Percentiles rank a stretch among this genome's conserved stretches.
Evolutionary conservation across 2,113 vertebrate genomes (phyloP).

Genomic region (Acanthochromis polyacanthus): DNA sequence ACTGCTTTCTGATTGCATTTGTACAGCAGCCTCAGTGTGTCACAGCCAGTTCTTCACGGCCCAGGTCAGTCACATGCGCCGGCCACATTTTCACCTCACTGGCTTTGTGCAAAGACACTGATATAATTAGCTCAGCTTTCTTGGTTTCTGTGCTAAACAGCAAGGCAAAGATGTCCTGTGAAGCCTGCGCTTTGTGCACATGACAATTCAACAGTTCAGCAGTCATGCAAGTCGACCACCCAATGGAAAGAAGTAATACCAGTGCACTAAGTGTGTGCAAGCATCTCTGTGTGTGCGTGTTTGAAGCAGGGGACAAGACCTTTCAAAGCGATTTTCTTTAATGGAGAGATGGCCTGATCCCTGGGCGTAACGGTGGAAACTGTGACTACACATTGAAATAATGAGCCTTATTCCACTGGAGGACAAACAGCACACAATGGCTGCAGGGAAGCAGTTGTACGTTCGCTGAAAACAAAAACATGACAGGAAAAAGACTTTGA

Average conservation of each 20-base stretch:
- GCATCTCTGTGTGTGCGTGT: slow-evolving; percentile 19
- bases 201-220: slow-evolving; percentile 34
- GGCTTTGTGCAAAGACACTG: slow-evolving; percentile 10
- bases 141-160: slow-evolving; percentile 3
- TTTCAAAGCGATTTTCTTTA: slow-evolving; percentile 65
- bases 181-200: slow-evolving; percentile 20
- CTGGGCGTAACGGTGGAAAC: slow-evolving; percentile 64
- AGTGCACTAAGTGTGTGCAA: slow-evolving; percentile 31
- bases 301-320: slow-evolving; percentile 45
- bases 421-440: slow-evolving; percentile 47
- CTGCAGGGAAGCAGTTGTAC: slow-evolving; percentile 27
- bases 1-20: slow-evolving; percentile 9
- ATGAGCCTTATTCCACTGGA: slow-evolving; percentile 73
- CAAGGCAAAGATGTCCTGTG: slow-evolving; percentile 5
- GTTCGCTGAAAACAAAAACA: slow-evolving; percentile 44
- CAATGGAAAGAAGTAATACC: slow-evolving; percentile 43
- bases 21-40: neutral
- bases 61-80: neutral
- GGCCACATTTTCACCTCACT: slow-evolving; percentile 24
- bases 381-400: slow-evolving; percentile 82
- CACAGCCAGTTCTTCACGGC: slow-evolving; percentile 10
- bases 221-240: slow-evolving; percentile 36
- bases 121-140: slow-evolving; percentile 34
- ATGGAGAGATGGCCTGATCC: slow-evolving; percentile 64
- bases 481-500: slow-evolving; percentile 48